Evolutionary conservation across 2,888 invertebrate genomes (phyloP), one percentile per base, ranked within the genome.

Genomic region (Heterodera filipjevi): DNA sequence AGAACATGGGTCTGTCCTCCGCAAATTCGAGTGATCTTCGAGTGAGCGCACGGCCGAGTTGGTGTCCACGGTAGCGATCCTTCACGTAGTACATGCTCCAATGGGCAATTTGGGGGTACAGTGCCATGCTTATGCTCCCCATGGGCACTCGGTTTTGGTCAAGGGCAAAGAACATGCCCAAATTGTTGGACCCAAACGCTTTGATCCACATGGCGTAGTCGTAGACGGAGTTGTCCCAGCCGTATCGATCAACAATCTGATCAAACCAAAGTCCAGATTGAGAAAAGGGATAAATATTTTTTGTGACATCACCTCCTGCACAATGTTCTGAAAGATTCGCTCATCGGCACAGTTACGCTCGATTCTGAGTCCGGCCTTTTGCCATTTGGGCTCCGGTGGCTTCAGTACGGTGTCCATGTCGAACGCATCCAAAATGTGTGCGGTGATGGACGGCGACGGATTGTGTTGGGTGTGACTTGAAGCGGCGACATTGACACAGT

Each of bases 21-120:
- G 66, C n/a, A 12, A 66, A 10, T 66, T 66, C 30, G 27, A 66
- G 8, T 5, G 46, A 5, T 12, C 32, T 12, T n/a, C 22, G 10
- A 22, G 66, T 22, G 30, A 66, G 66, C 22, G 27, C 66, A 27
- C 27, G 66, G 27, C 66, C 66, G 8, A 66, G 8, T 66, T n/a
- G 10, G 27, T 27, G 30, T 12, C 66, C 66, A 2, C 66, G 66
- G 66, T 8, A 66, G 30, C 32, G 27, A 27, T 66, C 66, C 16
- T 66, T 66, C 66, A 66, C 66, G 27, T 66, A 66, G 14, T 30
- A 66, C 66, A 66, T n/a, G 66, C 66, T 66, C 30, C 27, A 66
- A 32, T 66, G 66, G 2, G 14, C 66, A 12, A 66, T 27, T 27
- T 32, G 3, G 8, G 27, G 30, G 66, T 66, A 66, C 66, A 66